Conservation (phyloP, 2,113 vertebrate genomes). For the Salvelinus fontinalis region DNA sequence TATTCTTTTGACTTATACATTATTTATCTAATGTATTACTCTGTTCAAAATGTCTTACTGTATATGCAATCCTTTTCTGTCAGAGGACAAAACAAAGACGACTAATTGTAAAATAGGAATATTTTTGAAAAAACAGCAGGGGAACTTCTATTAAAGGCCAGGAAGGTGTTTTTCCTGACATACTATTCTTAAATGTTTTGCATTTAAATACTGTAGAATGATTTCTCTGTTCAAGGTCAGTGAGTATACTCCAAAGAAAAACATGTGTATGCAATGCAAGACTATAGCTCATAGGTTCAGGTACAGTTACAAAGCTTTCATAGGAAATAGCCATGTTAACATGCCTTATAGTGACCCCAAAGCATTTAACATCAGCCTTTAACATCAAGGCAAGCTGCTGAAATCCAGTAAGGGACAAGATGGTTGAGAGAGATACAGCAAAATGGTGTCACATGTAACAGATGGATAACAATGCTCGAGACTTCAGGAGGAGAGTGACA, state of each 20-base stretch:
- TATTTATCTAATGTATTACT: not conserved
- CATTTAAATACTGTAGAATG: not conserved
- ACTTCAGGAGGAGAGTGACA: conserved; percentile 45
- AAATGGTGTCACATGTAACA: conserved; percentile 44
- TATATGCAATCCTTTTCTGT: not conserved
- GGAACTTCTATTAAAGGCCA: not conserved
- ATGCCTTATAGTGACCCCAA: conserved; percentile 2
- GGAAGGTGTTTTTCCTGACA: not conserved
- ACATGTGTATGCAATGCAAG: not conserved
- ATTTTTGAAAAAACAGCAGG: conserved; percentile 52
- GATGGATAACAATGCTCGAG: conserved; percentile 59
- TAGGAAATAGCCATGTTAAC: conserved; percentile 19
- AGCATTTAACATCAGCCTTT: not conserved
- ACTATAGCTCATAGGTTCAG: not conserved
- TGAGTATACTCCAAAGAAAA: conserved; percentile 15
- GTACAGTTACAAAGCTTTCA: conserved; percentile 1
- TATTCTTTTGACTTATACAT: not conserved
- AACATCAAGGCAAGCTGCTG: conserved; percentile 36
- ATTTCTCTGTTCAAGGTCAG: not conserved
- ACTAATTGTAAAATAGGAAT: conserved; percentile 45
- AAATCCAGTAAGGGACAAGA: conserved; percentile 37
- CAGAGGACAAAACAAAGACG: not conserved
- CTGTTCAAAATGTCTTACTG: not conserved
- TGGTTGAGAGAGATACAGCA: conserved; percentile 21
- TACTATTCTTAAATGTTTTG: not conserved